A percentile compares a stretch with the other conserved stretches of the same genome.
Conservation (phyloP, 2,113 vertebrate genomes). For the Centropus bengalensis region DNA sequence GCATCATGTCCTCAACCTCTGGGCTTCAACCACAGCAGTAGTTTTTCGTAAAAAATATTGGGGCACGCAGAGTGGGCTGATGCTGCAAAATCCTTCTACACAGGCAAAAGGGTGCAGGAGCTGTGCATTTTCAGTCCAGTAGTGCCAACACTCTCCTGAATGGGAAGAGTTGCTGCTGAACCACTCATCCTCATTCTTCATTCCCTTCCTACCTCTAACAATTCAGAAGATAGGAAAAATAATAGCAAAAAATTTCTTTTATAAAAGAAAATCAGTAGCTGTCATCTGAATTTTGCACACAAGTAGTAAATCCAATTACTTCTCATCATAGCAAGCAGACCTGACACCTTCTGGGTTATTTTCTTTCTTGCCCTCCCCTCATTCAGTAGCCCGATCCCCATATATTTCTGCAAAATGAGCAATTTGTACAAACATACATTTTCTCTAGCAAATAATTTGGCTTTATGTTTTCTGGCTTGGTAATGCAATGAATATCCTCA, state of each 20-base stretch:
- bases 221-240: not conserved
- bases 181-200: not conserved
- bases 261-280: not conserved
- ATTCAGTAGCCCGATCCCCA: not conserved
- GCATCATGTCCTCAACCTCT: not conserved
- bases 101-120: not conserved
- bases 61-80: not conserved
- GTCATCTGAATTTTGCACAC: not conserved
- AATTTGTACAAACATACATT: not conserved
- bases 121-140: not conserved
- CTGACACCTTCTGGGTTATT: not conserved
- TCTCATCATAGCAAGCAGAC: not conserved
- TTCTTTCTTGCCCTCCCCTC: not conserved
- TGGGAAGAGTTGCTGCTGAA: not conserved
- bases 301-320: not conserved
- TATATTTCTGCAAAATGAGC: not conserved
- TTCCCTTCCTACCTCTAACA: not conserved
- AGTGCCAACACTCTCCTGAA: not conserved
- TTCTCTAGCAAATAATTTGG: not conserved
- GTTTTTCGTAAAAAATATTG: not conserved
- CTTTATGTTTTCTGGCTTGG: not conserved
- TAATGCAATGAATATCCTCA: not conserved
- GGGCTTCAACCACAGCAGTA: not conserved
- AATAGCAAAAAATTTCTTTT: not conserved
- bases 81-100: not conserved